Evolutionary conservation across 2,888 invertebrate genomes (phyloP).

Genomic region (Morpho helenor): DNA sequence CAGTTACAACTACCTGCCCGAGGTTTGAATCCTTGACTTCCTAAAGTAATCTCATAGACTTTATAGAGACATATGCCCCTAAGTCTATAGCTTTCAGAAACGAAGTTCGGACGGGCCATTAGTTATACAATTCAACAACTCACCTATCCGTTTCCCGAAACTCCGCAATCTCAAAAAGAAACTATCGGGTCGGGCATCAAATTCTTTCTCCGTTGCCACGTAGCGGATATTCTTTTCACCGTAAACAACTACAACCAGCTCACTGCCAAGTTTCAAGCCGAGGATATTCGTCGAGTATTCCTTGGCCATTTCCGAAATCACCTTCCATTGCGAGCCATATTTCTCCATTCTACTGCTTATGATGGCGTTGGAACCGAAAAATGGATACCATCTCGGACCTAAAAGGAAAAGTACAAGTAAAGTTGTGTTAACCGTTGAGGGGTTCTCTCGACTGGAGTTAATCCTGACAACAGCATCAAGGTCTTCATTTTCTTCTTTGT

Average conservation of each 20-base stretch:
- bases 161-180: conserved; percentile 84
- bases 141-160: conserved; percentile 83
- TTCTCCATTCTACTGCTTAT: conserved; percentile 42
- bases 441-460: too few species aligned
- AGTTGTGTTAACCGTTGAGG: too few species aligned
- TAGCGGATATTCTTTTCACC: conserved; percentile 81
- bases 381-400: conserved; percentile 69
- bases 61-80: too few species aligned
- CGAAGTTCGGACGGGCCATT: too few species aligned
- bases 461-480: too few species aligned
- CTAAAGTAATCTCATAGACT: too few species aligned
- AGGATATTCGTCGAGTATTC: conserved; percentile 81
- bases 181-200: conserved; percentile 85
- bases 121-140: conserved; percentile 21
- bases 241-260: conserved; percentile 80
- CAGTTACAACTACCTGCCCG: too few species aligned
- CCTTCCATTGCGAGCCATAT: conserved; percentile 76
- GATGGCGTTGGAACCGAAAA: conserved; percentile 51
- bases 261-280: conserved; percentile 82
- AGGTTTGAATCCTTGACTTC: too few species aligned
- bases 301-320: conserved; percentile 77
- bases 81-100: too few species aligned
- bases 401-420: conserved; percentile 21
- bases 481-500: too few species aligned
- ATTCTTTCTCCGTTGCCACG: conserved; percentile 80